Evolutionary conservation across 2,113 vertebrate genomes (phyloP).

Genomic region (Dicerorhinus sumatrensis): DNA sequence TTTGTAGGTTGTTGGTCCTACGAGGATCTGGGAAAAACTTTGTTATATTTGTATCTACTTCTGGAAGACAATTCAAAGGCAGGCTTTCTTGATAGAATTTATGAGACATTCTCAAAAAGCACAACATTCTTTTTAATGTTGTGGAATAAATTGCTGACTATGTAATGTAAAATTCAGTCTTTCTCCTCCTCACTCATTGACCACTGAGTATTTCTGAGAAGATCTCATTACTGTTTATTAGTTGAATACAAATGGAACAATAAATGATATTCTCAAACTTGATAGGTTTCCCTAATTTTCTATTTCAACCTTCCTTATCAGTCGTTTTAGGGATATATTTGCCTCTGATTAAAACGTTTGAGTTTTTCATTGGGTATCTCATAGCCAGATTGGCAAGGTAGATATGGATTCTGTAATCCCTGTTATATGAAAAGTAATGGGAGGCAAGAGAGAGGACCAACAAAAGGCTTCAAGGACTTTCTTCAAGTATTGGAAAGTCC

Average conservation of each 20-base stretch:
- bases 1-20: not conserved
- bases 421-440: not conserved
- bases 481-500: not conserved
- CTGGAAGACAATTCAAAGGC: constrained; percentile 17
- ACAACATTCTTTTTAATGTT: constrained; percentile 26
- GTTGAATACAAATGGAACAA: not conserved
- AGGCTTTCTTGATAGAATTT: not conserved
- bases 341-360: not conserved
- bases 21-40: not conserved
- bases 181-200: not conserved
- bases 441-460: not conserved
- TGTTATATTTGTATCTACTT: not conserved
- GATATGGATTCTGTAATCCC: not conserved
- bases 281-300: not conserved
- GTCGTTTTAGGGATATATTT: not conserved
- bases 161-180: constrained; percentile 2
- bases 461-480: not conserved
- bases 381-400: not conserved
- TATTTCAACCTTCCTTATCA: not conserved
- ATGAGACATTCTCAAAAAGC: not conserved
- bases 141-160: not conserved
- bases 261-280: constrained; percentile 12
- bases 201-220: constrained; percentile 18
- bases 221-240: constrained; percentile 3
- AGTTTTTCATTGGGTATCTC: not conserved